These are phyloP conservation scores for Symphodus melops DNA, from an alignment of 2,113 vertebrate genomes.

Conservation along the genomic window DNA sequence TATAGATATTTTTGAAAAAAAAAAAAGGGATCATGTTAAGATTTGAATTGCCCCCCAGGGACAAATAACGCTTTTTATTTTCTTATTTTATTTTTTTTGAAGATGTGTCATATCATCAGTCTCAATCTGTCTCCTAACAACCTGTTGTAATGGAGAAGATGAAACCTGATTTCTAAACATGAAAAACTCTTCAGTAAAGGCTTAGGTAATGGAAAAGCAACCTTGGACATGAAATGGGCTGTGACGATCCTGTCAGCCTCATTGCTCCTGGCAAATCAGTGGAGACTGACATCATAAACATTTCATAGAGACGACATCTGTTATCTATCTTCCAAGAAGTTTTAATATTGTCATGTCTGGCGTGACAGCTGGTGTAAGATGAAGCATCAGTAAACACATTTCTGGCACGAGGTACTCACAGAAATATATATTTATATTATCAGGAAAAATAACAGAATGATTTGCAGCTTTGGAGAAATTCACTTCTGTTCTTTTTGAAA, in stretches of 20 bases:
- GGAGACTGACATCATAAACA: conserved; percentile 50
- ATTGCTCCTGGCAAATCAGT: conserved; percentile 37
- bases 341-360: conserved; percentile 12
- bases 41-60: no score
- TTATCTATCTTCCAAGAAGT: conserved; percentile 17
- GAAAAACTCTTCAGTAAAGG: conserved; percentile 42
- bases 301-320: conserved; percentile 42
- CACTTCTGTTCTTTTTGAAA: not conserved
- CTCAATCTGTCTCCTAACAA: conserved; percentile 16
- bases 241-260: conserved; percentile 45
- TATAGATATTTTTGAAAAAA: no score
- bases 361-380: conserved; percentile 47
- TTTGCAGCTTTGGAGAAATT: conserved; percentile 20
- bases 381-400: conserved; percentile 43
- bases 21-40: no score
- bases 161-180: conserved; percentile 31
- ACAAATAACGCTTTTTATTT: no score
- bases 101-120: not conserved
- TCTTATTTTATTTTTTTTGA: no score
- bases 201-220: conserved; percentile 66
- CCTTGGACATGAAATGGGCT: conserved; percentile 30
- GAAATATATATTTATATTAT: not conserved
- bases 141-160: conserved; percentile 28
- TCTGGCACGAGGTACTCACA: conserved; percentile 6
- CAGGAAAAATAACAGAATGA: conserved; percentile 1